Base-by-base conservation (phyloP, 92 coral and sea anemone species). In the Hydrozoanthus gracilis region DNA sequence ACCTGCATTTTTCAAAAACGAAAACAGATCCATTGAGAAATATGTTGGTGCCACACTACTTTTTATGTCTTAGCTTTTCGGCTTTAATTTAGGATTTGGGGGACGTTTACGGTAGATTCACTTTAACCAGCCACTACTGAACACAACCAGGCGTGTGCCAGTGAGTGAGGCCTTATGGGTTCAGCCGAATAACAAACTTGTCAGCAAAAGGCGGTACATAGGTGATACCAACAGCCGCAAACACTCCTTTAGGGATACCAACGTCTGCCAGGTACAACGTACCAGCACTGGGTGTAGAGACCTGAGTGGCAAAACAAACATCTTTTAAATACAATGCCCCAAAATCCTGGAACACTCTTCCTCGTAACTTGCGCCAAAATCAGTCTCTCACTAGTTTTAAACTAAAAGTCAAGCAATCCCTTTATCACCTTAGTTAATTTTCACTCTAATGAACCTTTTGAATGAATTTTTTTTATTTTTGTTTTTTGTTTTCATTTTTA, bases 191-290 rank as follows among this genome's bases (percentile, higher is more conserved):
- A 14, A 94, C 92, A 56, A 94, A 90, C 87, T 94, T 94, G 87
- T 94, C 98, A 65, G 91, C 92, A 83, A 94, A 94, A n/a, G 98
- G 98, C 52, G 98, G 92, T 4, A 93, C 90, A 55, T 94, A 94
- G 18, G 87, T 89, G 73, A 94, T 73, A 65, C 92, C 91, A 64
- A 89, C 98, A 4, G 93, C 93, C 12, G 89, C 73, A 61, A 84
- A 94, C 44, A 94, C 93, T 66, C 98, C 98, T 71, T 94, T 94
- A 16, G 98, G 98, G 27, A 94, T 92, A 51, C 98, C 98, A 70
- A 94, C 89, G 60, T 94, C 98, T 62, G 93, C 98, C 13, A 94
- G 88, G 84, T 89, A 94, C 55, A 91, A 80, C 18, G 93, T 92
- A 20, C 95, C 91, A 6, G 87, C 85, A 54, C 87, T 89, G 27